A percentile compares a stretch with the other conserved stretches of the same genome.
phyloP scores from a whole-genome alignment of 2,888 invertebrate genomes.

The Trachelus troglodyta region DNA sequence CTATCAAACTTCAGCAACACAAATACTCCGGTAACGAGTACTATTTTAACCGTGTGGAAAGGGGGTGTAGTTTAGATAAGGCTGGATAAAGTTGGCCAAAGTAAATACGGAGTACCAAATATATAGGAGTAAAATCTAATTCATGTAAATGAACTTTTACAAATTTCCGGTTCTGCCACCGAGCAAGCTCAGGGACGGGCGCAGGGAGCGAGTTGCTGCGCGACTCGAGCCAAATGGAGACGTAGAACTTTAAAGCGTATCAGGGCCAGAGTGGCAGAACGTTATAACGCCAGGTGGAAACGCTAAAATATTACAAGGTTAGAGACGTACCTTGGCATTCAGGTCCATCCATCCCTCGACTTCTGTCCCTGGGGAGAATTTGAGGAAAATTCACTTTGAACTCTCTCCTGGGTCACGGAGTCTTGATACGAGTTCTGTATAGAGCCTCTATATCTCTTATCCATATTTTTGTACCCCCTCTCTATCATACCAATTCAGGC shows the following conservation, averaged over 20 bases:
- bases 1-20: background rate
- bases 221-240: background rate
- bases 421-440: background rate
- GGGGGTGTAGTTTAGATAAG: background rate
- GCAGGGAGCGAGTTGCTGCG: background rate
- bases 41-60: background rate
- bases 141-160: background rate
- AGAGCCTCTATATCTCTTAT: background rate
- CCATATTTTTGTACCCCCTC: background rate
- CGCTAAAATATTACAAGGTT: background rate
- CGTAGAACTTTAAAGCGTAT: background rate
- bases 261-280: background rate
- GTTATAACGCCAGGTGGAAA: background rate
- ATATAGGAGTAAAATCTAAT: background rate
- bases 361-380: background rate
- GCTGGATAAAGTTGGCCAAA: background rate
- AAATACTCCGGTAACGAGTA: background rate
- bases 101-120: background rate
- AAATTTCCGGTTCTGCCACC: background rate
- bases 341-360: background rate
- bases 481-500: background rate
- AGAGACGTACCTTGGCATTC: background rate
- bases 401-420: background rate
- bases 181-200: background rate
- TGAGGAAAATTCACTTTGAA: background rate